phyloP scores from a whole-genome alignment of 64 coral and sea anemone species.

The Hydrozoanthus tunicans region DNA sequence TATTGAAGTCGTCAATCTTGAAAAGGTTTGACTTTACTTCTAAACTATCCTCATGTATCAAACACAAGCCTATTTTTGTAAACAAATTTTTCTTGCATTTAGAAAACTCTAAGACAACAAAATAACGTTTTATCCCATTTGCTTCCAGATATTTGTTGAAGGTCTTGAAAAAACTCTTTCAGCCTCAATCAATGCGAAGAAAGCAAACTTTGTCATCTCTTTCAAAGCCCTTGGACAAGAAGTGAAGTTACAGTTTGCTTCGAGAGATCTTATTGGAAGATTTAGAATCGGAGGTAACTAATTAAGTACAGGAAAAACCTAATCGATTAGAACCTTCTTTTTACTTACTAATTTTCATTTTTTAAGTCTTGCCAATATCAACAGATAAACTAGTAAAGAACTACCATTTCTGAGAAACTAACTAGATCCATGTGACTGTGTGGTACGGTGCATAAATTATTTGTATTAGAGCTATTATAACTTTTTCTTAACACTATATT shows the following conservation, averaged over 20 bases:
- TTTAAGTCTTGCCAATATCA: too few relatives aligned
- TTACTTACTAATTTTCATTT: too few relatives aligned
- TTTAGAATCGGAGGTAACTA: background rate
- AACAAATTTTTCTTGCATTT: too few relatives aligned
- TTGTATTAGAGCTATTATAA: background rate
- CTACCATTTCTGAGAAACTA: too few relatives aligned
- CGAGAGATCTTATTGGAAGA: background rate
- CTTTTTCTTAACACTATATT: background rate
- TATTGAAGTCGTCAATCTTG: background rate
- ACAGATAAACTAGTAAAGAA: too few relatives aligned
- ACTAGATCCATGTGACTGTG: too few relatives aligned
- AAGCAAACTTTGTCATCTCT: background rate
- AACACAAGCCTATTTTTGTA: too few relatives aligned
- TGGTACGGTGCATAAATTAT: too few relatives aligned
- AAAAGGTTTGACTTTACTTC: too few relatives aligned
- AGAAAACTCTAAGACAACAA: too few relatives aligned
- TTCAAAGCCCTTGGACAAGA: background rate
- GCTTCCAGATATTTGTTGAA: background rate
- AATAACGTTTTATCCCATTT: background rate
- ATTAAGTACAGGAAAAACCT: background rate
- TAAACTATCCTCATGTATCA: too few relatives aligned
- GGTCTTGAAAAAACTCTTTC: background rate
- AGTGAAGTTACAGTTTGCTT: background rate
- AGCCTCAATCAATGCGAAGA: constrained; percentile 6
- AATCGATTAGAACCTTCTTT: too few relatives aligned